Evolutionary conservation across 2,888 invertebrate genomes (phyloP).

Genomic region (Melinopterus prodromus): DNA sequence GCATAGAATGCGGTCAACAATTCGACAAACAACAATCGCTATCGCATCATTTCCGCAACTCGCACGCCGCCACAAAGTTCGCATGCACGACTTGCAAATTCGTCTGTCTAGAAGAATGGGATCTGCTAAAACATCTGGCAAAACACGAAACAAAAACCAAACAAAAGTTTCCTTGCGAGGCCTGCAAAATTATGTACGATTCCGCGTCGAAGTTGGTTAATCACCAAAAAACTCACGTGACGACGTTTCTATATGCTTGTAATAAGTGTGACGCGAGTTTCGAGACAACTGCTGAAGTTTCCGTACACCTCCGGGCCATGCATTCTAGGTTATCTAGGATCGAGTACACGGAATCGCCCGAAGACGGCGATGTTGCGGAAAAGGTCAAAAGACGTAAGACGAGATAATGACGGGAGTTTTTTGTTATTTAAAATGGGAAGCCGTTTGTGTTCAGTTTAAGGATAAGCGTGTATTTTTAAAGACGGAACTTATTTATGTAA

Average conservation of each 20-base stretch:
- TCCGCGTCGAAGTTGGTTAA: constrained; percentile 47
- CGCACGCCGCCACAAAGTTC: constrained; percentile 39
- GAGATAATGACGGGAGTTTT: constrained; percentile 8
- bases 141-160: constrained; percentile 41
- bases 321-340: constrained; percentile 43
- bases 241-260: constrained; percentile 52
- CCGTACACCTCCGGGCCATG: constrained; percentile 49
- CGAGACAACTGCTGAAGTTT: constrained; percentile 52
- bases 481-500: not conserved
- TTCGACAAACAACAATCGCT: constrained; percentile 41
- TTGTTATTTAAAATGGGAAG: not conserved
- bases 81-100: constrained; percentile 44
- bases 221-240: constrained; percentile 47
- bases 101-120: constrained; percentile 41
- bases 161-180: constrained; percentile 41
- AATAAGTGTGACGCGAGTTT: constrained; percentile 55
- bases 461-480: not conserved
- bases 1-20: constrained; percentile 40
- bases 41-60: constrained; percentile 40
- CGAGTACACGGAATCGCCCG: not conserved
- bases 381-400: constrained; percentile 5
- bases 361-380: not conserved
- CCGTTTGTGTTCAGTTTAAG: not conserved
- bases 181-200: constrained; percentile 42
- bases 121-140: constrained; percentile 42